Conservation (phyloP, 2,797 vertebrate species). For the Thamnophis elegans region DNA sequence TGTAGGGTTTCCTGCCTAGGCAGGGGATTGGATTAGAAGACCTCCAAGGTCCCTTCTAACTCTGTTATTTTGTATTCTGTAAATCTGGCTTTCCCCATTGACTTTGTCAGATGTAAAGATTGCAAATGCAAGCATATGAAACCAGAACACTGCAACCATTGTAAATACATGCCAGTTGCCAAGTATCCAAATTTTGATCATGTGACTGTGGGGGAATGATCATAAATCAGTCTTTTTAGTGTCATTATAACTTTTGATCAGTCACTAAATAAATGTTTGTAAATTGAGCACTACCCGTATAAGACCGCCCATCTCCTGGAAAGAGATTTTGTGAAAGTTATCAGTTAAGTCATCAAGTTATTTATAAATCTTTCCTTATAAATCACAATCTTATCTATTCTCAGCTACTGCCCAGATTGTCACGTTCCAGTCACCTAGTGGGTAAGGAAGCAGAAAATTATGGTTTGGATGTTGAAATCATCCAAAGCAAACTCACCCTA, state of each 20-base stretch:
- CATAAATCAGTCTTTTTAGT: neutral
- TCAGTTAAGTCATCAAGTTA: neutral
- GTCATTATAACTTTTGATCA: neutral
- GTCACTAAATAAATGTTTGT: neutral
- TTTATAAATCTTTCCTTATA: neutral
- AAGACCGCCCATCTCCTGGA: neutral
- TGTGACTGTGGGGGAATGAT: neutral
- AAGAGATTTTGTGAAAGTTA: neutral
- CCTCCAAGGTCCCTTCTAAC: no score
- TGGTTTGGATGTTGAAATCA: neutral
- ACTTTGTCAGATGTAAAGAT: neutral
- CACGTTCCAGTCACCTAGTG: neutral
- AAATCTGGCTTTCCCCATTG: neutral
- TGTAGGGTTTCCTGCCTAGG: no score
- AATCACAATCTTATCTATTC: neutral
- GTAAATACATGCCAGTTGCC: neutral
- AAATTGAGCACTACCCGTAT: neutral
- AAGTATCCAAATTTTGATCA: neutral
- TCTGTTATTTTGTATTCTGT: no score
- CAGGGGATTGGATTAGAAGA: no score
- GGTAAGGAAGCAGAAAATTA: neutral
- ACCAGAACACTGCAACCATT: neutral
- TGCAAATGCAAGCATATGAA: neutral
- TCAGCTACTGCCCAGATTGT: neutral
- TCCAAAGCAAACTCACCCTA: neutral